These are phyloP conservation scores for Athene cunicularia DNA, from an alignment of 2,113 vertebrate genomes.

Conservation along the genomic window DNA sequence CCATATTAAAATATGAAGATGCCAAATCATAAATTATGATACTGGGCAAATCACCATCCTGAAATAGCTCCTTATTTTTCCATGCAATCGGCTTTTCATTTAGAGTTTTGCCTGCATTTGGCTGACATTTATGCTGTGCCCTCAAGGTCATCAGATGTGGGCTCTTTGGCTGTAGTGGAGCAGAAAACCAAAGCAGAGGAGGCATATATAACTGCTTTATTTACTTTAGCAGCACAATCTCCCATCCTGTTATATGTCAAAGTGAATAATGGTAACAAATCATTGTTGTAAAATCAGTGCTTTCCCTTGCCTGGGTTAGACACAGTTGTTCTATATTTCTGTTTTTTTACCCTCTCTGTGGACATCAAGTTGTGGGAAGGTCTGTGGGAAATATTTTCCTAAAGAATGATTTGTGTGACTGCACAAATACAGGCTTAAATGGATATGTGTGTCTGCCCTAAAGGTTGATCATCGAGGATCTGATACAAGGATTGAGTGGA, in stretches of 20 bases:
- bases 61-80: background rate
- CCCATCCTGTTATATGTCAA: conserved; percentile 24
- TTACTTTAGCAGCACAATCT: conserved; percentile 42
- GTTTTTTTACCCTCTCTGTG: conserved; percentile 43
- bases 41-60: background rate
- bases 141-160: conserved; percentile 25
- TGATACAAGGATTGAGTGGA: conserved; percentile 45
- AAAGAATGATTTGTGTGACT: conserved; percentile 49
- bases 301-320: conserved; percentile 13
- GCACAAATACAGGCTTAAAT: conserved; percentile 56
- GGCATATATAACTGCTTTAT: background rate
- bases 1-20: background rate
- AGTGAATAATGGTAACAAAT: conserved; percentile 42
- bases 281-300: background rate
- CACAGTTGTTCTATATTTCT: conserved; percentile 7
- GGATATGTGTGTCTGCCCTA: conserved; percentile 36
- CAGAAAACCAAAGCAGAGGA: conserved; percentile 34
- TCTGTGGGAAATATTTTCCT: conserved; percentile 63
- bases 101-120: background rate
- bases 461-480: background rate
- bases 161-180: conserved; percentile 9
- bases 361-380: conserved; percentile 51
- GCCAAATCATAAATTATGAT: background rate
- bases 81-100: background rate
- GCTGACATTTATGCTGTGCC: background rate